Evolutionary conservation across 2,113 vertebrate species (phyloP).

Genomic region (Colinus virginianus): DNA sequence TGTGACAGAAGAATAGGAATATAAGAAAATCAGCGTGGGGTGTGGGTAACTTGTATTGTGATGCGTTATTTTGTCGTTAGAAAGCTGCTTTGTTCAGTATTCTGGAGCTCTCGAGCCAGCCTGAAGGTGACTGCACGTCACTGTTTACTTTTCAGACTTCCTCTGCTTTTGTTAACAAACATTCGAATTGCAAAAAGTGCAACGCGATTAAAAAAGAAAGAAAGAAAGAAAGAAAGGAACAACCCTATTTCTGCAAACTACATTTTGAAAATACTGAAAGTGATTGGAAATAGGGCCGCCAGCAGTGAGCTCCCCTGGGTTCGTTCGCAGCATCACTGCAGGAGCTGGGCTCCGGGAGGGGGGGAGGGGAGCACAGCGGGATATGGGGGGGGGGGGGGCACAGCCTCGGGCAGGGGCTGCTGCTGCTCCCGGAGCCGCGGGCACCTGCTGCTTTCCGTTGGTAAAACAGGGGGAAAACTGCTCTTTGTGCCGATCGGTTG

Average conservation of each 20-base stretch:
- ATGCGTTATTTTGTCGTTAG: neutral
- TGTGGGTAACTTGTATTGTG: neutral
- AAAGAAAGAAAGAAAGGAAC: no score
- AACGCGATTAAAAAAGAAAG: no score
- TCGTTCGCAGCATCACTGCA: neutral
- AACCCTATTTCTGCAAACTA: neutral
- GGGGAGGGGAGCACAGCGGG: neutral
- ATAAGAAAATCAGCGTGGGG: neutral
- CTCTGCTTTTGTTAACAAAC: constrained; percentile 53
- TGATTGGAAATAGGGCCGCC: constrained; percentile 17
- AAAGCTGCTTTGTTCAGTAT: neutral
- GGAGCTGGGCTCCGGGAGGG: neutral
- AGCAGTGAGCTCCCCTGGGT: neutral
- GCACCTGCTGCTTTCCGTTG: neutral
- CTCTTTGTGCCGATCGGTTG: neutral
- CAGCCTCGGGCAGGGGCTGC: neutral
- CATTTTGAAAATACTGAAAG: neutral
- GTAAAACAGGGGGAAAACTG: neutral
- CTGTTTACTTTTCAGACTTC: constrained; percentile 54
- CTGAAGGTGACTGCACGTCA: constrained; percentile 20
- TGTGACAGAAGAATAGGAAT: neutral
- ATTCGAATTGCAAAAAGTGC: neutral
- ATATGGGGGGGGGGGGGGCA: neutral
- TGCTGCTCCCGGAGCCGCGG: neutral
- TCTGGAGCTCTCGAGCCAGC: constrained; percentile 10